Percentiles rank a stretch among this genome's conserved stretches.
phyloP scores from a whole-genome alignment of 2,888 invertebrate species.

The Plagiodera versicolora region DNA sequence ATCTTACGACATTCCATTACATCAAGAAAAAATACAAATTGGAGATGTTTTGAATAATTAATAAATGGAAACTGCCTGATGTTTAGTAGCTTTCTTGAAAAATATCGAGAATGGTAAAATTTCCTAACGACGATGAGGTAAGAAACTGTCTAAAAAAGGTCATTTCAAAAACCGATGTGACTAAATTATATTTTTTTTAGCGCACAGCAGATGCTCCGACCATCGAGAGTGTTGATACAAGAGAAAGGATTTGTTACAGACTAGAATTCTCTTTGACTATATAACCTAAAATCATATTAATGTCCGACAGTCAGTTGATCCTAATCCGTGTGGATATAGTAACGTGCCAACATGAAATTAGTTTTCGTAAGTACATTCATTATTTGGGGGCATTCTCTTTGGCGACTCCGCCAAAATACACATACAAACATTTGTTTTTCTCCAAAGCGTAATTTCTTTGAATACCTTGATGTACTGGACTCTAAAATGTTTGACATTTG shows the following conservation, averaged over 20 bases:
- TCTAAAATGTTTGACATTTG: no score
- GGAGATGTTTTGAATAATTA: background rate
- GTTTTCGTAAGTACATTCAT: background rate
- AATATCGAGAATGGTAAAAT: background rate
- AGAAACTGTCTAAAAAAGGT: slow-evolving; percentile 1
- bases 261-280: slow-evolving; percentile 7
- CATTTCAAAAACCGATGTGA: background rate
- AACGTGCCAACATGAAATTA: slow-evolving; percentile 2
- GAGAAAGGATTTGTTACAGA: slow-evolving; percentile 11
- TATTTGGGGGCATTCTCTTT: no score
- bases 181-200: slow-evolving; percentile 2
- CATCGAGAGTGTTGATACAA: background rate
- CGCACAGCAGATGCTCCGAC: slow-evolving; percentile 3
- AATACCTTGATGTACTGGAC: no score
- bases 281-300: background rate
- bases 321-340: background rate
- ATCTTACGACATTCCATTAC: no score
- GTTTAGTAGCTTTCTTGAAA: background rate
- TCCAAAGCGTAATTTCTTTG: no score
- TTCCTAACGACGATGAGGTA: background rate
- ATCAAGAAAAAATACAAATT: no score
- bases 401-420: no score
- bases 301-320: background rate
- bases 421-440: no score
- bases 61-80: background rate